Conservation (phyloP, 2,888 invertebrate species). For the Athrips mouffetella region DNA sequence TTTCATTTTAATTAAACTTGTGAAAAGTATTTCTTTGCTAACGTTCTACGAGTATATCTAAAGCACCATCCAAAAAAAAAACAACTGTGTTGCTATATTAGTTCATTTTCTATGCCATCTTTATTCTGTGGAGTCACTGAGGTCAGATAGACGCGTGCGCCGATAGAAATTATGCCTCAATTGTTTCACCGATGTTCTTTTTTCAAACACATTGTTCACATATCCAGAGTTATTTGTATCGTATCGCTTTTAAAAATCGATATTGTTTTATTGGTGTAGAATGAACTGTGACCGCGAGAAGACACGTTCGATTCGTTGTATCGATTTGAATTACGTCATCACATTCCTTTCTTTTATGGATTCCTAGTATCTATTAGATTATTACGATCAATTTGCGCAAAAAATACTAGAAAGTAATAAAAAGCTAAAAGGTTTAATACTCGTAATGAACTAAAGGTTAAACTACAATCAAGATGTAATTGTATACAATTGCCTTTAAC, state of each 20-base stretch:
- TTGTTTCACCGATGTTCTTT: constrained; percentile 55
- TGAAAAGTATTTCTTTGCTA: too few species aligned
- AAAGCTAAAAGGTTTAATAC: neutral
- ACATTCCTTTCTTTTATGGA: constrained; percentile 20
- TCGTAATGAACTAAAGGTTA: constrained; percentile 57
- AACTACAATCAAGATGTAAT: constrained; percentile 60
- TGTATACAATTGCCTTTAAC: constrained; percentile 49
- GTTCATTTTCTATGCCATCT: too few species aligned
- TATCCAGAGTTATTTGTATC: constrained; percentile 34
- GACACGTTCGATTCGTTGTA: constrained; percentile 55
- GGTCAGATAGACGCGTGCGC: constrained; percentile 33
- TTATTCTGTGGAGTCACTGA: too few species aligned
- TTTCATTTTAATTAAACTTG: too few species aligned
- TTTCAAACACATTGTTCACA: constrained; percentile 32
- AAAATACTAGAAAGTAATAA: neutral
- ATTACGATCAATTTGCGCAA: neutral
- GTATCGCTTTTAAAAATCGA: constrained; percentile 32
- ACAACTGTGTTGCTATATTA: too few species aligned
- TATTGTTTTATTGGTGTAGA: constrained; percentile 48
- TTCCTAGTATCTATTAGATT: neutral
- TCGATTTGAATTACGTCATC: constrained; percentile 36
- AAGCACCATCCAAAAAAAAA: too few species aligned
- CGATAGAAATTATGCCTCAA: constrained; percentile 67
- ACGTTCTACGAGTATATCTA: too few species aligned
- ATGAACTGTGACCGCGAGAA: constrained; percentile 54